phyloP scores from a whole-genome alignment of 2,113 vertebrate species.

The Ramphastos sulfuratus region DNA sequence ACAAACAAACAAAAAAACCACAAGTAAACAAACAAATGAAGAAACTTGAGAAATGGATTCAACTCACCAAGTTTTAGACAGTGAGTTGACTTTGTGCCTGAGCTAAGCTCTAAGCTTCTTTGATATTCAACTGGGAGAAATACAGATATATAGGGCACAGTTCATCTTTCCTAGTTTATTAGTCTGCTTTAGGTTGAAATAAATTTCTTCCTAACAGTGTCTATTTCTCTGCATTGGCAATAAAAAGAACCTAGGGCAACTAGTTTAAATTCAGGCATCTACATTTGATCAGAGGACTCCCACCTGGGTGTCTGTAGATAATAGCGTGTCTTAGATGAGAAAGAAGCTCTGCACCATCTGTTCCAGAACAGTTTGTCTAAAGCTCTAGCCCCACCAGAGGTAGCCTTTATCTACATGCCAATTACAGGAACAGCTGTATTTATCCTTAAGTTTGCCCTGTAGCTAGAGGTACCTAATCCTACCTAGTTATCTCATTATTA shows the following conservation, averaged over 20 bases:
- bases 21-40: too few species aligned
- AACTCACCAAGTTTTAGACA: neutral
- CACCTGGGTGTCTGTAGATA: slow-evolving; percentile 52
- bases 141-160: neutral
- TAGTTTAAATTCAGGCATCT: slow-evolving; percentile 51
- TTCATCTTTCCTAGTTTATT: slow-evolving; percentile 41
- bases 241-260: slow-evolving; percentile 26
- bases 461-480: neutral
- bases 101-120: neutral
- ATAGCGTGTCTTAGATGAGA: slow-evolving; percentile 38
- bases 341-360: slow-evolving; percentile 31
- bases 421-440: slow-evolving; percentile 37
- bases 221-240: slow-evolving; percentile 3
- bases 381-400: neutral
- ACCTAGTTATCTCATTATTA: neutral
- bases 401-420: neutral
- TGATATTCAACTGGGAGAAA: neutral
- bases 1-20: too few species aligned
- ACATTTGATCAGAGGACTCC: slow-evolving; percentile 41
- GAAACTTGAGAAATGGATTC: neutral
- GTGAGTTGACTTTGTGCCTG: neutral
- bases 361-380: slow-evolving; percentile 22
- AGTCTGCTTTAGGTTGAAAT: slow-evolving; percentile 6
- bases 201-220: slow-evolving; percentile 8
- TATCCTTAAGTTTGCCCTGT: slow-evolving; percentile 5